A percentile compares a stretch with the other conserved stretches of the same genome.
Evolutionary conservation across 2,888 invertebrate genomes (phyloP).

Genomic region (Chalcis sispes): DNA sequence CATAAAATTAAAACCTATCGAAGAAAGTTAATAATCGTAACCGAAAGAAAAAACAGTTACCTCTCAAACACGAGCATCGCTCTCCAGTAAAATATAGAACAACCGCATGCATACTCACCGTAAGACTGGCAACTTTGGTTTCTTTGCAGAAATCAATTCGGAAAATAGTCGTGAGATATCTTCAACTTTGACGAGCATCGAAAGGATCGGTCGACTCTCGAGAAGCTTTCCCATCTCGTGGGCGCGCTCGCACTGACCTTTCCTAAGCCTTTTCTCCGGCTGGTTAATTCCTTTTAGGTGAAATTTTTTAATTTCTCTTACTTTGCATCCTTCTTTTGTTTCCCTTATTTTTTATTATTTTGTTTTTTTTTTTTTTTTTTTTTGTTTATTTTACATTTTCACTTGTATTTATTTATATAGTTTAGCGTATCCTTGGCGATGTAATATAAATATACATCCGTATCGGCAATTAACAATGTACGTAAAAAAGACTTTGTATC

Average conservation of each 20-base stretch:
- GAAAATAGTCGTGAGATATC: constrained; percentile 9
- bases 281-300: constrained; percentile 13
- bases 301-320: constrained; percentile 34
- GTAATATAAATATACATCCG: no score
- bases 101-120: neutral
- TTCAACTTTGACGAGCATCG: constrained; percentile 10
- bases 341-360: neutral
- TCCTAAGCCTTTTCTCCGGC: constrained; percentile 1
- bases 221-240: constrained; percentile 40
- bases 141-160: neutral
- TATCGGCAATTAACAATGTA: no score
- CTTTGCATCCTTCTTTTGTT: constrained; percentile 5
- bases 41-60: no score
- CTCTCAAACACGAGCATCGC: no score
- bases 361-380: neutral
- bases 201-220: neutral
- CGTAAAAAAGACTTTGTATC: no score
- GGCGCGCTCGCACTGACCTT: neutral
- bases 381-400: no score
- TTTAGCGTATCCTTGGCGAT: no score
- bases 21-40: no score
- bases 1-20: no score
- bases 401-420: no score
- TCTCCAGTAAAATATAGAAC: neutral
- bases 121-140: neutral